These are phyloP conservation scores for Polyodon spathula DNA, from an alignment of 2,113 vertebrate genomes.

Conservation along the genomic window DNA sequence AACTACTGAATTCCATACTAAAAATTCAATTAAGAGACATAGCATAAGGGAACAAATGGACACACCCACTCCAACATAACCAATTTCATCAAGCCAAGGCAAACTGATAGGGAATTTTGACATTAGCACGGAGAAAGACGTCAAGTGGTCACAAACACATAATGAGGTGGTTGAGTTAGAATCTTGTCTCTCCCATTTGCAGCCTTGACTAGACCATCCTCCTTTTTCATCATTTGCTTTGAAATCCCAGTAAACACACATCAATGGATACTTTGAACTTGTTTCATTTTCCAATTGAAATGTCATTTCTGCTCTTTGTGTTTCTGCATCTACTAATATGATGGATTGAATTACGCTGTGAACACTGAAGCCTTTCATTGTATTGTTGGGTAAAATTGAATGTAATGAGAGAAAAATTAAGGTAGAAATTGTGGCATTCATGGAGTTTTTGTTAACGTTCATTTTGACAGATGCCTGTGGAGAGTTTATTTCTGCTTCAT, in stretches of 20 bases:
- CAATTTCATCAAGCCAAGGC: constrained; percentile 38
- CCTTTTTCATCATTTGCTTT: accelerated
- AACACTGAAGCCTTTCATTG: accelerated
- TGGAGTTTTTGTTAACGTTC: background rate
- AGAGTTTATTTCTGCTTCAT: too few species aligned
- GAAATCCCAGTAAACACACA: constrained; percentile 71
- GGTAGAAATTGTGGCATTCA: constrained; percentile 15
- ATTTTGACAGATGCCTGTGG: too few species aligned
- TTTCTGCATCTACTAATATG: constrained; percentile 22
- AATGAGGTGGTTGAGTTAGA: accelerated
- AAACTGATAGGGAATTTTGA: constrained; percentile 22
- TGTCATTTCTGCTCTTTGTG: constrained; percentile 41
- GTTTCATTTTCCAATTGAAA: constrained; percentile 26
- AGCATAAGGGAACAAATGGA: constrained; percentile 67
- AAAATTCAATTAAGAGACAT: constrained; percentile 61
- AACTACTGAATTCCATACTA: constrained; percentile 73
- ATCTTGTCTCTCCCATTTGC: constrained; percentile 8
- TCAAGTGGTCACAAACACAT: constrained; percentile 70
- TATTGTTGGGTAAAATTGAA: constrained; percentile 34
- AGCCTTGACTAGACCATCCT: constrained; percentile 8
- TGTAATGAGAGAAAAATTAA: background rate
- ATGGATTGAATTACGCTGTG: constrained; percentile 61
- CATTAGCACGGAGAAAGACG: constrained; percentile 78
- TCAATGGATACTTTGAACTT: accelerated
- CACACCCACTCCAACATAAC: constrained; percentile 53